Evolutionary conservation across 1,140 invertebrate species (phyloP), one percentile per base, ranked within the genome.

Genomic region (Nasonia longicornis): DNA sequence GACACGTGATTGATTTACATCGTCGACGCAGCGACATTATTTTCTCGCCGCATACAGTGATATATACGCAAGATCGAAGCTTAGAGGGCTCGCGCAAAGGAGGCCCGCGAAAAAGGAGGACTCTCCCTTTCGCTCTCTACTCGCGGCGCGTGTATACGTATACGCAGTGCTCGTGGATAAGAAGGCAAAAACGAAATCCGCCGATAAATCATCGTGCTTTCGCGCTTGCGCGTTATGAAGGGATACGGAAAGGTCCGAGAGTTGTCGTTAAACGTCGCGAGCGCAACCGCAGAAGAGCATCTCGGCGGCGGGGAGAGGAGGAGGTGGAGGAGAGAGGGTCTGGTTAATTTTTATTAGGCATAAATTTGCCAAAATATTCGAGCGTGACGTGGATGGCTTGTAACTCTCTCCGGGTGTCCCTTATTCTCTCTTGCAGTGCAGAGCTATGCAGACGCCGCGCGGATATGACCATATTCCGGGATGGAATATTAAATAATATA

Each of bases 281-380:
- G 52, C 69, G 31, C 70, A 58, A 73, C 70, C 79, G 71, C 71
- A 69, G 31, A 38, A 38, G 52, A n/a, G 26, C 38, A 42, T 42
- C 16, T 35, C 4, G 31, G 31, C 31, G 64, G 73, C 4, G 52
- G 29, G 45, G 29, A 20, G 74, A 64, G 66, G 71, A 67, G 69
- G 26, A 66, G 22, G 71, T 12, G 29, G 26, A 48, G 69, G 66
- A 45, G 64, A 72, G 76, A 75, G 79, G 64, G 38, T 87, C 87
- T 89, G 88, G 85, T 89, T 89, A 89, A 89, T 89, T 89, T 89
- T 89, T 89, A 89, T 89, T 89, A 86, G 78, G 83, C 88, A 89
- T 89, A 89, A 89, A 89, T 89, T 89, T 88, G 88, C 86, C 87
- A 89, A 89, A 89, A 89, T 89, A 89, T 89, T 89, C 87, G 85